phyloP scores from a whole-genome alignment of 1,140 invertebrate species.

The Prorops nasuta region DNA sequence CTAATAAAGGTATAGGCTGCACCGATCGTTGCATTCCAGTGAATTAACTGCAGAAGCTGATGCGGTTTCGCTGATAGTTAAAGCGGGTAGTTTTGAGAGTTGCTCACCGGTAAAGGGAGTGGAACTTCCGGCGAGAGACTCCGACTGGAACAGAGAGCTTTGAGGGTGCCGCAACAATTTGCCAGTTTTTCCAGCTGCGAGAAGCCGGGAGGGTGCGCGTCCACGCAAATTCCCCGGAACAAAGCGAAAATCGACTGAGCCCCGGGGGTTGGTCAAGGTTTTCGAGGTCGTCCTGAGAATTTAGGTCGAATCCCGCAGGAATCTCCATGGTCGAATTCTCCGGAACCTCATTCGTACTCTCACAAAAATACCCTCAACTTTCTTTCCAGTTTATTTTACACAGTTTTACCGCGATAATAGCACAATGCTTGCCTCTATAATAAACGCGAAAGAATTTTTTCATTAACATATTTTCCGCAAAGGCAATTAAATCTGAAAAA shows the following conservation, averaged over 20 bases:
- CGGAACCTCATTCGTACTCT: slow-evolving; percentile 21
- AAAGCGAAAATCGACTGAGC: slow-evolving; percentile 33
- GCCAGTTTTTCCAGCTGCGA: not conserved
- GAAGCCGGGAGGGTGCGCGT: too few relatives aligned
- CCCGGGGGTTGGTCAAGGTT: slow-evolving; percentile 21
- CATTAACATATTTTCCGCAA: too few relatives aligned
- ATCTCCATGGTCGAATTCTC: slow-evolving; percentile 33
- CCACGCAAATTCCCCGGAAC: slow-evolving; percentile 25
- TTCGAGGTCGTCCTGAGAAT: slow-evolving; percentile 36
- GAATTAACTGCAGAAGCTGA: too few relatives aligned
- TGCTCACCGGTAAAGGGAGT: slow-evolving; percentile 1
- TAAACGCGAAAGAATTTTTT: too few relatives aligned
- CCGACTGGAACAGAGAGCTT: slow-evolving; percentile 1
- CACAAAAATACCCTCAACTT: too few relatives aligned
- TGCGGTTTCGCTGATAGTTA: too few relatives aligned
- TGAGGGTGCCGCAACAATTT: slow-evolving; percentile 10
- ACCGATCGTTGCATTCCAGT: too few relatives aligned
- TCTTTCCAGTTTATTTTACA: too few relatives aligned
- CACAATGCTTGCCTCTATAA: too few relatives aligned
- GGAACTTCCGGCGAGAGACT: not conserved
- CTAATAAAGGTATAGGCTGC: too few relatives aligned
- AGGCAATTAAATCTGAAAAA: too few relatives aligned
- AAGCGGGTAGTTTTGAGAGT: slow-evolving; percentile 11
- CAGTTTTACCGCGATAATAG: too few relatives aligned
- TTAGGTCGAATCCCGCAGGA: slow-evolving; percentile 32